Base-by-base conservation (phyloP, 2,888 invertebrate species). In the Oscheius onirici region DNA sequence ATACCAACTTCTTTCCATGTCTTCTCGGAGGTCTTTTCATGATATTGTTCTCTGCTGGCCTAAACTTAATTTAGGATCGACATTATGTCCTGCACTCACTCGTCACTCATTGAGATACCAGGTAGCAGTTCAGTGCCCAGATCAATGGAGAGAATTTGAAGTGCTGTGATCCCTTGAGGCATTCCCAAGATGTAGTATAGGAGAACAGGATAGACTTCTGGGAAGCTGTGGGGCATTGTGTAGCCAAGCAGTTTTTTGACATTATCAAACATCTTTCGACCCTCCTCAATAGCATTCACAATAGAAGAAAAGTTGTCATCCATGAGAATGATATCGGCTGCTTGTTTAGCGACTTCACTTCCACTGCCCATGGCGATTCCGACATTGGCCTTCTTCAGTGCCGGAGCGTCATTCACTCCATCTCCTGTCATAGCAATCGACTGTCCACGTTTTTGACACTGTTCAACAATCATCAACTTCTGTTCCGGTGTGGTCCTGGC, bases 251-350 rank as follows among this genome's bases (percentile, higher is more conserved):
- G 57, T 54, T 79, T 79, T 26, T 74, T 77, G 49, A 79, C 65
- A 55, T 79, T 79, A n/a, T 79, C 79, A 61, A 71, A 78, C 76
- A 79, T 69, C 41, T 73, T 17, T 17, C 79, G 74, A 6, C 79
- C 79, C 44, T 79, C 77, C 43, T 79, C 61, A n/a, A 79, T 70
- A 28, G 72, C 63, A 15, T 46, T 63, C 34, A 79, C 79, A 57
- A 79, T 79, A 41, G 79, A 79, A 13, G 79, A 49, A 55, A 79
- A 79, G 70, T 79, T 77, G 60, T 79, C 79, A 63, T 80, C 79
- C 79, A 75, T 77, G 13, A 79, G 74, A 17, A 79, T 68, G 60
- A 79, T 74, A 69, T 79, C 76, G 8, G 79, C 72, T n/a, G 79
- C 79, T 55, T 79, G 79, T 49, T 79, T 79, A 34, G 79, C 79